Percentiles rank a stretch among this genome's conserved stretches.
Evolutionary conservation across 2,797 vertebrate genomes (phyloP).

Genomic region (Myotis daubentonii): DNA sequence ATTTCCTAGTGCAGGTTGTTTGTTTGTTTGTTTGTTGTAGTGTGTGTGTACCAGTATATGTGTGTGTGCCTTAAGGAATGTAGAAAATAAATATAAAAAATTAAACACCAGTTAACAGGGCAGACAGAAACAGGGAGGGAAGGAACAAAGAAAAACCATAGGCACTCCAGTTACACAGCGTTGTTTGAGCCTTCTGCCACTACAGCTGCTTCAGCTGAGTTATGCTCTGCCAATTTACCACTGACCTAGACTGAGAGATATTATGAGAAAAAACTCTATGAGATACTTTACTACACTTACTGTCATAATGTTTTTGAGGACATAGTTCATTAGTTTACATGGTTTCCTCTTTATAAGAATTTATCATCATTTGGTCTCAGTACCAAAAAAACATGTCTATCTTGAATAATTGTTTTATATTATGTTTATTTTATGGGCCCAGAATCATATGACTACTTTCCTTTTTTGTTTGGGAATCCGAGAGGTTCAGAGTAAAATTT

Average conservation of each 20-base stretch:
- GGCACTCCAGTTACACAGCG: not conserved
- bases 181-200: not conserved
- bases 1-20: not conserved
- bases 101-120: not conserved
- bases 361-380: slow-evolving; percentile 15
- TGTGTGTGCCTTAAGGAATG: not conserved
- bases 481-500: not conserved
- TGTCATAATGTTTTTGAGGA: not conserved
- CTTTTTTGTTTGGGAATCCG: slow-evolving; percentile 4
- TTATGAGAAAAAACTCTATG: not conserved
- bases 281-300: not conserved
- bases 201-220: not conserved
- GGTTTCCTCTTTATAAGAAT: not conserved
- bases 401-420: not conserved
- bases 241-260: not conserved
- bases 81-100: not conserved
- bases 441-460: not conserved
- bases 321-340: not conserved
- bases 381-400: not conserved
- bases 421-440: slow-evolving; percentile 1
- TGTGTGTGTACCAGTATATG: not conserved
- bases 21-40: not conserved
- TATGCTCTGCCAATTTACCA: not conserved
- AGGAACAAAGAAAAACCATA: not conserved
- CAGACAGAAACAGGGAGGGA: not conserved